Evolutionary conservation across 2,888 invertebrate species (phyloP), one percentile per base, ranked within the genome.

Genomic region (Aelia acuminata): DNA sequence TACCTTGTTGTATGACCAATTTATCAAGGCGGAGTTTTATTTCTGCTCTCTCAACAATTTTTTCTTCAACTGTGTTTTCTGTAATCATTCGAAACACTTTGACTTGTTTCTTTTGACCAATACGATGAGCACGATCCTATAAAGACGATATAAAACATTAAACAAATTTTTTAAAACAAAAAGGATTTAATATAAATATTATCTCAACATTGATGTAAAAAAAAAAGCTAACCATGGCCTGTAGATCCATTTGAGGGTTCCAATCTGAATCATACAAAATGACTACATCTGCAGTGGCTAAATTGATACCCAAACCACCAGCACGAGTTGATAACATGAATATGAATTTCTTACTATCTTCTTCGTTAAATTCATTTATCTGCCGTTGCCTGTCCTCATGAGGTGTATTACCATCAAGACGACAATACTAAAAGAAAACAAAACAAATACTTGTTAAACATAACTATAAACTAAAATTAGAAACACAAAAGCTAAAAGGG

Each of bases 251-350:
- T 92, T 99, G 99, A 0, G 99, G 99, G 94, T 99, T 99, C 99
- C 99, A 99, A 93, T 99, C 99, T 0, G 98, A 99, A 92, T 99
- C 99, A 91, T 96, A 99, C 86, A 99, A 96, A 90, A 99, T 96
- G 89, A 99, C 99, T 26, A 98, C 97, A 92, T 99, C 99, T 0
- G 99, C 99, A 0, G 99, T 98, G 0, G 98, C 98, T 91, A 99
- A 94, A 93, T 99, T 99, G 91, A 99, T 99, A 91, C 99, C 99
- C 90, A 99, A 94, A 91, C 99, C 99, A 88, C 99, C 99, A 53
- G 99, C 99, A 91, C 99, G 94, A 0, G 99, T 99, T 0, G 98
- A 98, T 92, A 99, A 93, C 99, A 99, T 99, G 92, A 99, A 99
- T 26, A 99, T 93, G 92, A 99, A 99, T 93, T 99, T 99, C 89